Conservation (phyloP, 2,797 vertebrate genomes). For the Corythornis leucogaster region DNA sequence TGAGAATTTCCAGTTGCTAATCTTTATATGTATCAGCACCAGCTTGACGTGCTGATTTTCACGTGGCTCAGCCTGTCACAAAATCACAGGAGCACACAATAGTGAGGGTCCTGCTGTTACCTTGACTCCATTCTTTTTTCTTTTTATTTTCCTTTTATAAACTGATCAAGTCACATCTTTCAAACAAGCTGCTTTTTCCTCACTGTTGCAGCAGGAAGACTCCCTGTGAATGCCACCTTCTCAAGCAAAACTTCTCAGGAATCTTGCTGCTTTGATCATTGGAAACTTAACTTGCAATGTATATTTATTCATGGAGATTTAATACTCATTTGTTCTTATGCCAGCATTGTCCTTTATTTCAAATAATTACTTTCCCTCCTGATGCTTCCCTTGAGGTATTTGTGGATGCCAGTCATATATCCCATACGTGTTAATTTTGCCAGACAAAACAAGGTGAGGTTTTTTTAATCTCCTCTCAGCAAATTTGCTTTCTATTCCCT, state of each 20-base stretch:
- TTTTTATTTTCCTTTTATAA: neutral
- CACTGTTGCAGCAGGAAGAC: neutral
- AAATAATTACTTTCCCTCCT: neutral
- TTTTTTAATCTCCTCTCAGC: neutral
- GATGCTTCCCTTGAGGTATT: neutral
- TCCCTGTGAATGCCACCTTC: neutral
- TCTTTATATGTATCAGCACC: neutral
- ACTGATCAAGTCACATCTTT: neutral
- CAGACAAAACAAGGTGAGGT: neutral
- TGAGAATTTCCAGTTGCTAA: neutral
- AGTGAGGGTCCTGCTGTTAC: neutral
- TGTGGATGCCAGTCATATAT: neutral
- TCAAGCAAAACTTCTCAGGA: neutral
- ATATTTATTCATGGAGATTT: neutral
- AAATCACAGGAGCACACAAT: neutral
- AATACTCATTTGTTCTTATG: neutral
- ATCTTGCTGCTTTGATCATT: neutral
- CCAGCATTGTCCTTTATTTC: neutral
- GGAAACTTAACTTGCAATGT: neutral
- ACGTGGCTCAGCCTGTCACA: neutral
- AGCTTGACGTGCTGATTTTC: neutral
- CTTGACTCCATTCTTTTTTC: neutral
- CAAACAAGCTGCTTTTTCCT: neutral
- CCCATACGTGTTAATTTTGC: neutral
- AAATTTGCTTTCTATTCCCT: neutral